phyloP scores from a whole-genome alignment of 2,113 vertebrate genomes.

The Lasiurus borealis region DNA sequence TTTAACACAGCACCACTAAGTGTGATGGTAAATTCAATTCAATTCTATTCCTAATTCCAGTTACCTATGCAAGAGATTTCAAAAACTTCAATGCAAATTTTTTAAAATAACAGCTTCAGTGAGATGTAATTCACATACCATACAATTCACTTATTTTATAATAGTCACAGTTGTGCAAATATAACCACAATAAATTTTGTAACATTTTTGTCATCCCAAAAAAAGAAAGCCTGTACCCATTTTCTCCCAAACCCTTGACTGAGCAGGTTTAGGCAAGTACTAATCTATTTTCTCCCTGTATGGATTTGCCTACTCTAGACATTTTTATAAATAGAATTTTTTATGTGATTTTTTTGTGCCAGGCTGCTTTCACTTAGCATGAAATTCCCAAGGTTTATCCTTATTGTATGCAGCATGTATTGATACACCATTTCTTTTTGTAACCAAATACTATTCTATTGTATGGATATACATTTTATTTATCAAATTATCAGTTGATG shows the following conservation, averaged over 20 bases:
- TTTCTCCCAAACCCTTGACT: background rate
- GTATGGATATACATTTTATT: background rate
- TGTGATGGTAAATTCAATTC: background rate
- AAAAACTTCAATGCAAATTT: constrained; percentile 28
- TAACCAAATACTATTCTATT: background rate
- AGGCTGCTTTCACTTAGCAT: background rate
- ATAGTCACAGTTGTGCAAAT: background rate
- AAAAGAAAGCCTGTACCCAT: background rate
- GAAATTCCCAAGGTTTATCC: background rate
- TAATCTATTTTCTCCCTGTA: background rate
- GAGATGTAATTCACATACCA: background rate
- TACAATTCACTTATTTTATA: background rate
- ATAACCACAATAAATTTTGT: constrained; percentile 14
- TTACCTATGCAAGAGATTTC: background rate
- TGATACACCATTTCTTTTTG: background rate
- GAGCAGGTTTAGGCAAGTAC: background rate
- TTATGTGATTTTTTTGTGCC: background rate
- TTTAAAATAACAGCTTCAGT: background rate
- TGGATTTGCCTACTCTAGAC: background rate
- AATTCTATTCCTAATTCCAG: constrained; percentile 23
- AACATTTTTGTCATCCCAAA: constrained; percentile 18
- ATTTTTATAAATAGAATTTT: background rate
- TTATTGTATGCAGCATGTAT: background rate
- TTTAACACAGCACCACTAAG: constrained; percentile 3
- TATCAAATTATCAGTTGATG: background rate